Base-by-base conservation (phyloP, 2,888 invertebrate species). In the Criorhina ranunculi region DNA sequence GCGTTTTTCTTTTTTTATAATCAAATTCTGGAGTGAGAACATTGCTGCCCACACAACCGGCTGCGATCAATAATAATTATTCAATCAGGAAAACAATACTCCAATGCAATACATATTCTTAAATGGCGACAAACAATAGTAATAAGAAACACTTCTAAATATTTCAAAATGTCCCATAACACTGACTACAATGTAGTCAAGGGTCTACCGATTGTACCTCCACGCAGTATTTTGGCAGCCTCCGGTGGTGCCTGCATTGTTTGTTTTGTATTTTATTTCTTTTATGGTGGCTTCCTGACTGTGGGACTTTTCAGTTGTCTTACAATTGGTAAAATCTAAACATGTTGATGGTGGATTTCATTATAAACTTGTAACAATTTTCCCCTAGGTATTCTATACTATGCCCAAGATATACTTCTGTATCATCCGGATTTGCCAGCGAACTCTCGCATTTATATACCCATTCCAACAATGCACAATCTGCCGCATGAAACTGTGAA, bases 361-460 rank as follows among this genome's bases (percentile, higher is more conserved):
- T 6, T 57, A 11, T n/a, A 35, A 24, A 62, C 0, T 7, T 31
- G 11, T 66, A n/a, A 67, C 49, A 19, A 29, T n/a, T 44, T 8
- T 42, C 55, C 35, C 55, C 35, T 46, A 96, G 97, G 95, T 79
- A 94, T 96, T 87, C 92, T 98, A 60, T 98, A 98, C 92, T 95
- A 95, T 90, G 95, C 95, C 67, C 97, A 98, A 92, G 98, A 97
- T 91, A 93, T 95, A 89, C 93, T 98, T 53, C 92, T 98, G 3
- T 98, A 96, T 91, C 97, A 97, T 91, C 98, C 98, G 3, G 96
- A 97, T 90, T 94, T 97, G 88, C 98, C 98, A 37, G 94, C 95
- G 12, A 97, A 98, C 91, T 97, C 98, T 0, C 94, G 98, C 87
- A 94, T 96, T 53, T 98, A 96, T 91, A 96, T 98, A 78, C 95